phyloP scores from a whole-genome alignment of 2,888 invertebrate species.

The Tipula vernalis region DNA sequence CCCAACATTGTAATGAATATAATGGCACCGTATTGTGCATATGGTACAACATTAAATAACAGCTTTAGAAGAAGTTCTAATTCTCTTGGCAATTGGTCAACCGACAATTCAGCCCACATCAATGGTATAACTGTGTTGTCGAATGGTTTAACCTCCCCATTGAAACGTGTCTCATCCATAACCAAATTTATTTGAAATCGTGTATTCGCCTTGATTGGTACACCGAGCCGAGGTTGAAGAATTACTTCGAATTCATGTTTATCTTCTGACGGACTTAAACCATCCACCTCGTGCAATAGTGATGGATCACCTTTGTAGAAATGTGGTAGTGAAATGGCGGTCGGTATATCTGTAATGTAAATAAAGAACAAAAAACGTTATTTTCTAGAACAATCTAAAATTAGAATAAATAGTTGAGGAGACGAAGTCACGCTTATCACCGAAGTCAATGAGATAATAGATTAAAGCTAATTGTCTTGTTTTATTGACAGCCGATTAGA shows the following conservation, averaged over 20 bases:
- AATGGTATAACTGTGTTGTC: slow-evolving; percentile 54
- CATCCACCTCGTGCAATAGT: slow-evolving; percentile 44
- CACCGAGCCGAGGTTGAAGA: slow-evolving; percentile 61
- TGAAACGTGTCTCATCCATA: slow-evolving; percentile 47
- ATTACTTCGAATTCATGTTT: slow-evolving; percentile 42
- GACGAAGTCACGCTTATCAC: not conserved
- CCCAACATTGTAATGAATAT: slow-evolving; percentile 28
- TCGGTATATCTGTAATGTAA: slow-evolving; percentile 45
- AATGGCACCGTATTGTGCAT: slow-evolving; percentile 26
- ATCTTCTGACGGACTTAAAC: slow-evolving; percentile 46
- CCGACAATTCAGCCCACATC: slow-evolving; percentile 55
- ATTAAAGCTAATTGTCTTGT: not conserved
- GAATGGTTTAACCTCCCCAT: slow-evolving; percentile 45
- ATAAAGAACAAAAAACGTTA: too few species aligned
- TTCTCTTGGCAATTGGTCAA: slow-evolving; percentile 34
- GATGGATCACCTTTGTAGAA: slow-evolving; percentile 52
- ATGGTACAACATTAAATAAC: slow-evolving; percentile 40
- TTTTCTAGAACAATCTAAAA: too few species aligned
- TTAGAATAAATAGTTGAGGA: not conserved
- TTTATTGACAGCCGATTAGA: not conserved
- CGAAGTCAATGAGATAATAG: too few species aligned
- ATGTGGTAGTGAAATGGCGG: slow-evolving; percentile 61
- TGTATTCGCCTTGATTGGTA: slow-evolving; percentile 48
- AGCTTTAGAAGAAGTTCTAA: slow-evolving; percentile 37
- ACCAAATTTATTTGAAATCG: slow-evolving; percentile 62